Base-by-base conservation (phyloP, 1,140 invertebrate genomes). In the Orchestia grillus region DNA sequence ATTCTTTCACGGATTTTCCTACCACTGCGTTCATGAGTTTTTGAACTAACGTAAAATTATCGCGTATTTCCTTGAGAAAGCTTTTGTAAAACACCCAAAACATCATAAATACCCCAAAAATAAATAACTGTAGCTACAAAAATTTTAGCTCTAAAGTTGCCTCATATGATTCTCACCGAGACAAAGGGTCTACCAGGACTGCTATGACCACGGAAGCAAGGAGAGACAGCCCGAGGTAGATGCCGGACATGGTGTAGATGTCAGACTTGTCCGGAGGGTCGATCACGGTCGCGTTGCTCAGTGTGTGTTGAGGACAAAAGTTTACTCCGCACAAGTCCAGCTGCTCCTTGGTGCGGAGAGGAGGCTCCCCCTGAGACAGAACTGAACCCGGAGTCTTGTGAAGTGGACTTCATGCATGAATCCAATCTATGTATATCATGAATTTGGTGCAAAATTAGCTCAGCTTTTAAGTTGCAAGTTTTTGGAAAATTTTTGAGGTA, bases 101-200 rank as follows among this genome's bases (percentile, higher is more conserved):
- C 47, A n/a, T n/a, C 19, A 19, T 53, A 53, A 53, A 53, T 53
- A 8, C 19, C 6, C 47, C 47, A 19, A 53, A 53, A 6, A 53
- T 53, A 53, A 19, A 53, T 53, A 53, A 8, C 6, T 8, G 19
- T 53, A 53, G 47, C 19, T 53, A 19, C 47, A 77, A 77, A 36
- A 23, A 77, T 23, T 19, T 3, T 77, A 23, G 1, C 62, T 77
- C 28, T 77, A 36, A 77, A 15, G 62, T 77, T 77, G 11, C 11
- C 62, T 1, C 62, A 15, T 36, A 28, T 77, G 62, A 77, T 77
- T 15, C 62, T 96, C 97, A 98, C 98, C 98, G 98, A 96, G 98
- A 98, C 0, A 99, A 98, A 19, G 99, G 98, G 97, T 99, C 99
- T 44, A 99, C 98, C 96, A 99, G 98, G 11, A 99, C 97, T 1